Evolutionary conservation across 2,797 vertebrate species (phyloP), one percentile per base, ranked within the genome.

Genomic region (Ibycter americanus): DNA sequence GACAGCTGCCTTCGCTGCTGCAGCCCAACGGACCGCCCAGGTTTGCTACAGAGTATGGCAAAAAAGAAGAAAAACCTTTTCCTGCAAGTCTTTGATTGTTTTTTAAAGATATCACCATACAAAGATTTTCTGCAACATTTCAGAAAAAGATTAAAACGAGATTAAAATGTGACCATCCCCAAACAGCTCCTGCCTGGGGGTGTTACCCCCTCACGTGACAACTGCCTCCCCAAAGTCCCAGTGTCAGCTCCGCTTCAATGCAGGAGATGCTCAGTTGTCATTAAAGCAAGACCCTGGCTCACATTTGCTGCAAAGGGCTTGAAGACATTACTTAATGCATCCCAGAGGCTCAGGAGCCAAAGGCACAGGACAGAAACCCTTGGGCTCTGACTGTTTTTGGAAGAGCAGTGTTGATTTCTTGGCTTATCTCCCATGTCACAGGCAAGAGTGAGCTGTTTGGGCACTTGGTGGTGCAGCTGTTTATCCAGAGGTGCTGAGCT

Each of bases 171-270:
- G 19, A 47, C 22, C 11, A 12, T 62, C 27, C 15, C 40, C 34
- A 63, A 65, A 84, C 21, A 49, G 40, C 9, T 34, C 56, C 22
- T 54, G 15, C 68, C 12, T 49, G 56, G 40, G 11, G 11, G 46
- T 0, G 1, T 55, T 61, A 55, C 58, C 15, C 5, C 46, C 40
- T 76, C 1, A 1, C 0, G 0, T n/a, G 72, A 52, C 23, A 49
- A 9, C 32, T 59, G 51, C 40, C 29, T 67, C 16, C 29, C n/a
- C n/a, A 9, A 16, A 52, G 59, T 56, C 54, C 58, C 52, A 80
- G 55, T 34, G 49, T 15, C 22, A 40, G 42, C 68, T 59, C n/a
- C 8, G 2, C 5, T 72, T 63, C 49, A 49, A 17, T 1, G 6
- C 23, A 19, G 42, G 42, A 77, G 61, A n/a, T 81, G 62, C 58